Evolutionary conservation across 2,113 vertebrate genomes (phyloP).

Genomic region (Paramormyrops kingsleyae): DNA sequence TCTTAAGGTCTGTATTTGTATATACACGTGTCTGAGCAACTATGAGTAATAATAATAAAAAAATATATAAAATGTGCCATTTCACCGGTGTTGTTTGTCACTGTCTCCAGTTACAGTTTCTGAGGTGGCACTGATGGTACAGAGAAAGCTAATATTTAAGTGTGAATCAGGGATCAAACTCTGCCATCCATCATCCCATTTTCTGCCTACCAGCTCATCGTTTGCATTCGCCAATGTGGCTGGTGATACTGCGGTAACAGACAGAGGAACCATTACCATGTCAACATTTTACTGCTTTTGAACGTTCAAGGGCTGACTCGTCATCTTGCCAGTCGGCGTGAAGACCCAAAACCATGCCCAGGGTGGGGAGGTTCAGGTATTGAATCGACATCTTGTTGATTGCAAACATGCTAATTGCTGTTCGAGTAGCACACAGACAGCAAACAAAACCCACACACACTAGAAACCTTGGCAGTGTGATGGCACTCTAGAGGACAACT

Average conservation of each 20-base stretch:
- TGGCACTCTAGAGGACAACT: neutral
- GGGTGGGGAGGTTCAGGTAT: neutral
- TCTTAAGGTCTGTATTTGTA: slow-evolving; percentile 93
- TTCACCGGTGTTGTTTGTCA: slow-evolving; percentile 37
- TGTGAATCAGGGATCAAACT: neutral
- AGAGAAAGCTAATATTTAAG: neutral
- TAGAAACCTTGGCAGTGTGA: neutral
- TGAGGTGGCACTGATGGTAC: neutral
- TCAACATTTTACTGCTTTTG: neutral
- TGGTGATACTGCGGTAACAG: neutral
- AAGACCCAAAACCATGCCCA: neutral
- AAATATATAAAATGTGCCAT: slow-evolving; percentile 43
- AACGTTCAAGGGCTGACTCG: neutral
- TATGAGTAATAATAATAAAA: slow-evolving; percentile 91
- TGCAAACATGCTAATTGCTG: slow-evolving; percentile 12
- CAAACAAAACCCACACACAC: neutral
- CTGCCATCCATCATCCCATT: neutral
- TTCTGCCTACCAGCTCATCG: neutral
- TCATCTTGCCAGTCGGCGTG: neutral
- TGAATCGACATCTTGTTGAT: slow-evolving; percentile 11
- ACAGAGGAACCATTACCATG: neutral
- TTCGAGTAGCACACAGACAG: neutral
- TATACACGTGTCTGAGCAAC: slow-evolving; percentile 98
- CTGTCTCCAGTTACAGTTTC: slow-evolving; percentile 12
- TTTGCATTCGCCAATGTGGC: neutral